These are phyloP conservation scores for Melopsittacus undulatus DNA, from an alignment of 2,797 vertebrate species.

Conservation along the genomic window DNA sequence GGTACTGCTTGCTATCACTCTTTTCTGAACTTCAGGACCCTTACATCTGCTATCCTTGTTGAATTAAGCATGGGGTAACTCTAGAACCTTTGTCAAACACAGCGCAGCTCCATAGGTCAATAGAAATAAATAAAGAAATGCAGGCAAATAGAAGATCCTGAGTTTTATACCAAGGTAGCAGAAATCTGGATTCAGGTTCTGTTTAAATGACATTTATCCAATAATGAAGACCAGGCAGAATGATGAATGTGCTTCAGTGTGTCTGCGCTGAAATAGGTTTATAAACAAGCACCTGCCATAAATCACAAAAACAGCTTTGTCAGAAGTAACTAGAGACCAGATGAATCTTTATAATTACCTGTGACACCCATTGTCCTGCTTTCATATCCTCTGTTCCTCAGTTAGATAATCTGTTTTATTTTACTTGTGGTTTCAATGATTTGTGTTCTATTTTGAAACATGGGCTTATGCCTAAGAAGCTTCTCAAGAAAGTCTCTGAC, in stretches of 20 bases:
- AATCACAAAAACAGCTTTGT: conserved; percentile 83
- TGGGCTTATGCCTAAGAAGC: background rate
- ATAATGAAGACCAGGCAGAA: conserved; percentile 78
- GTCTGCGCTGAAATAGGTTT: conserved; percentile 77
- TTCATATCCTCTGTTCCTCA: conserved; percentile 54
- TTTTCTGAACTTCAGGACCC: background rate
- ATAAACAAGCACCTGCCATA: conserved; percentile 82
- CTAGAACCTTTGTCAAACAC: conserved; percentile 19
- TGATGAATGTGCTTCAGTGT: conserved; percentile 79
- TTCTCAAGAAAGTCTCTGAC: background rate
- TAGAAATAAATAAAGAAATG: conserved; percentile 59
- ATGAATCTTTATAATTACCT: conserved; percentile 83
- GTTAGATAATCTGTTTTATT: conserved; percentile 57
- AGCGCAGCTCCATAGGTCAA: conserved; percentile 20
- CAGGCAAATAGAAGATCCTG: conserved; percentile 24
- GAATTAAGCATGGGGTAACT: background rate
- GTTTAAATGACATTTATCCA: conserved; percentile 77
- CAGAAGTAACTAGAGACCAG: conserved; percentile 78
- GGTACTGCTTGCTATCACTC: background rate
- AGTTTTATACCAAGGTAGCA: conserved; percentile 54
- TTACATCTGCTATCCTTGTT: conserved; percentile 2
- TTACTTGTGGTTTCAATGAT: conserved; percentile 17
- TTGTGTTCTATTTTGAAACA: conserved; percentile 37
- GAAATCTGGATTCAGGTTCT: conserved; percentile 59
- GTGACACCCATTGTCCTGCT: conserved; percentile 71